Conservation (phyloP, 2,797 vertebrate species). For the Gymnothorax reevesii region DNA sequence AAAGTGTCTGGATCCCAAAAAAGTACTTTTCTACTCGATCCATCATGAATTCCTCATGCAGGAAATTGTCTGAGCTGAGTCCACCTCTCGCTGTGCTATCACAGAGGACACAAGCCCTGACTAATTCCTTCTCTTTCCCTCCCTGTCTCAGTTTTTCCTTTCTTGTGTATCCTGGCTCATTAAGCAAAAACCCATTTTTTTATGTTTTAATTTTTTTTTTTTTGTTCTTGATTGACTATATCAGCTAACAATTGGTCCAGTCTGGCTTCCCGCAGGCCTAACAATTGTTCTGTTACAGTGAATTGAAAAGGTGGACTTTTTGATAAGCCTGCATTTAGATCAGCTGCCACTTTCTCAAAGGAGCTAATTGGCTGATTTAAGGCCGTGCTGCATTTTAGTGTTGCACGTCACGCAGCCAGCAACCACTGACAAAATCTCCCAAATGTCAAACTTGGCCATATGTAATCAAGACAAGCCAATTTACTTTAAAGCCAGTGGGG, state of each 20-base stretch:
- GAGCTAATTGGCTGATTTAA: slow-evolving; percentile 81
- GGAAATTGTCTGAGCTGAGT: slow-evolving; percentile 9
- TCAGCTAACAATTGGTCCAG: slow-evolving; percentile 11
- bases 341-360: slow-evolving; percentile 75
- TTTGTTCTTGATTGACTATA: not conserved
- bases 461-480: slow-evolving; percentile 79
- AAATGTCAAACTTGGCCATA: slow-evolving; percentile 83
- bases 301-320: slow-evolving; percentile 70
- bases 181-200: not conserved
- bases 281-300: slow-evolving; percentile 63
- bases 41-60: slow-evolving; percentile 6
- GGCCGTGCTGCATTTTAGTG: slow-evolving; percentile 74
- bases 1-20: slow-evolving; percentile 5
- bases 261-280: slow-evolving; percentile 2
- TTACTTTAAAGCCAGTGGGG: slow-evolving; percentile 55
- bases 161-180: not conserved
- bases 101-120: not conserved
- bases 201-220: slow-evolving; percentile 3
- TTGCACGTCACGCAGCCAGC: slow-evolving; percentile 82
- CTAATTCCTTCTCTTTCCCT: not conserved
- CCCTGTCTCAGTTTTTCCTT: not conserved
- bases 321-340: slow-evolving; percentile 76
- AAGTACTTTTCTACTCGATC: not conserved
- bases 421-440: slow-evolving; percentile 79
- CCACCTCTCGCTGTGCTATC: not conserved